phyloP scores from a whole-genome alignment of 1,140 invertebrate genomes.

The Sycobia sp. region DNA sequence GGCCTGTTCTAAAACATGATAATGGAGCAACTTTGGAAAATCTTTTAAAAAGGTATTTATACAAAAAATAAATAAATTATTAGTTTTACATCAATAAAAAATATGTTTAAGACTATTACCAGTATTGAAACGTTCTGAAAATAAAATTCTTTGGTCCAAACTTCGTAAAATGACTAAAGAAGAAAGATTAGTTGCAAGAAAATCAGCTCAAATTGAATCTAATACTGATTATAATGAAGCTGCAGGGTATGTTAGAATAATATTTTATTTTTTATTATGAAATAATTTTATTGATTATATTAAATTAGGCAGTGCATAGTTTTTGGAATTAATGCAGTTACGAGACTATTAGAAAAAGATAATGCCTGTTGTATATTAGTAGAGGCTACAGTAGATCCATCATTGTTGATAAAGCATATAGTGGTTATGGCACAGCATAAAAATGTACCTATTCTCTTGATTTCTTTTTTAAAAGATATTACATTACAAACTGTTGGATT shows the following conservation, averaged over 20 bases:
- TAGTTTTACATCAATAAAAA: constrained; percentile 15
- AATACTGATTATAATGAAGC: neutral
- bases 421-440: constrained; percentile 52
- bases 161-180: constrained; percentile 48
- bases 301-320: constrained; percentile 47
- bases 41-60: constrained; percentile 45
- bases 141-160: constrained; percentile 45
- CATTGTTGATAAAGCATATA: constrained; percentile 53
- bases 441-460: constrained; percentile 48
- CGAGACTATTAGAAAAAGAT: constrained; percentile 51
- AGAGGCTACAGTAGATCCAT: constrained; percentile 49
- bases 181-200: constrained; percentile 42
- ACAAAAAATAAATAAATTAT: constrained; percentile 9
- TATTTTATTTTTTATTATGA: neutral
- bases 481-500: constrained; percentile 47
- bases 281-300: neutral
- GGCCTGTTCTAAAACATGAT: constrained; percentile 45
- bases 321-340: constrained; percentile 54
- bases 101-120: constrained; percentile 38
- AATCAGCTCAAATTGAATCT: constrained; percentile 20
- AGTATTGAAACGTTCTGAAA: constrained; percentile 35
- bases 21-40: constrained; percentile 33
- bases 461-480: constrained; percentile 47
- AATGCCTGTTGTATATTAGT: constrained; percentile 49
- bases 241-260: neutral